A percentile compares a stretch with the other conserved stretches of the same genome.
phyloP scores from a whole-genome alignment of 1,140 invertebrate species.

The Ladona fulva region DNA sequence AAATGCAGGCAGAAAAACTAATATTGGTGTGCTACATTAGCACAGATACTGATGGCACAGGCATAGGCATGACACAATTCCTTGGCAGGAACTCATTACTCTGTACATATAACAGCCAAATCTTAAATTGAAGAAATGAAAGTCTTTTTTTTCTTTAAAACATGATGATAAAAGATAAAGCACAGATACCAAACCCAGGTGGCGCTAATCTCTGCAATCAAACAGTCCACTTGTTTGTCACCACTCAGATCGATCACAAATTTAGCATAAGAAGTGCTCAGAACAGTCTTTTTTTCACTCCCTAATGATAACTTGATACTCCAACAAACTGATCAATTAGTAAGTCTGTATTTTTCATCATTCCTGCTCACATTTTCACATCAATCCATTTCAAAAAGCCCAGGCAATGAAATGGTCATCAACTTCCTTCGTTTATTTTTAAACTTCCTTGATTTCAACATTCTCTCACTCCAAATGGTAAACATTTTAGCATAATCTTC shows the following conservation, averaged over 20 bases:
- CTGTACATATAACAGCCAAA: conserved; percentile 1
- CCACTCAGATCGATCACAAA: too few species aligned
- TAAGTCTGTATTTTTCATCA: neutral
- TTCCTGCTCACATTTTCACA: neutral
- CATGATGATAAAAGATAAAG: neutral
- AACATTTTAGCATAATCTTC: neutral
- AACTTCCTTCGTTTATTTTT: neutral
- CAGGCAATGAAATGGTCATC: neutral
- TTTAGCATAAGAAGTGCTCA: too few species aligned
- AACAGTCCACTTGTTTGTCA: too few species aligned
- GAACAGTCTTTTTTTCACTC: too few species aligned
- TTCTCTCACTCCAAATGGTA: neutral
- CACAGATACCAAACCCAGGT: neutral
- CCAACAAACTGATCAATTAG: too few species aligned
- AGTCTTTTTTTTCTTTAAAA: neutral
- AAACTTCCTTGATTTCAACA: neutral
- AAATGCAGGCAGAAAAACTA: neutral
- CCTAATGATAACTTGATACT: too few species aligned
- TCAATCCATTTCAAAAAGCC: neutral
- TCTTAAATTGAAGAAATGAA: neutral
- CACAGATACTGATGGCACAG: neutral
- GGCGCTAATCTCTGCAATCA: too few species aligned
- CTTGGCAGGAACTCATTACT: neutral
- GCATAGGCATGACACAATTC: conserved; percentile 4
- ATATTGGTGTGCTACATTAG: neutral